Base-by-base conservation (phyloP, 2,113 vertebrate genomes). In the Dunckerocampus dactyliophorus region DNA sequence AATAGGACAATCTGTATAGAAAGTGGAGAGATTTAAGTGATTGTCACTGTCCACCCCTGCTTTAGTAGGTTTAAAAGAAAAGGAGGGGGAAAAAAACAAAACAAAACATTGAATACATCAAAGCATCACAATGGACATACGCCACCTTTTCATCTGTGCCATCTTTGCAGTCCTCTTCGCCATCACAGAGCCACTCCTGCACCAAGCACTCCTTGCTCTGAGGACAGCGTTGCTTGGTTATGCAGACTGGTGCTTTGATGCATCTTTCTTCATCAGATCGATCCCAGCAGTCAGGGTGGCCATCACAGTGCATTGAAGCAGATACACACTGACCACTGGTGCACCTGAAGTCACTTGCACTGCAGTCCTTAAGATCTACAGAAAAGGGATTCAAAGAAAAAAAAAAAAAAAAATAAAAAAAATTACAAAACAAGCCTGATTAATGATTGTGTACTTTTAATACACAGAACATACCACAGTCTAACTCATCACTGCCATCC, bases 141-240 rank as follows among this genome's bases (percentile, higher is more conserved):
- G 8, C 4, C 46, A 96, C 96, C 93, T 94, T 89, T 71, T 98
- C 96, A 0, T 98, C 95, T 0, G 89, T 87, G 63, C 92, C 92
- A 2, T 97, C 95, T 62, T 65, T 47, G 22, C 96, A 98, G 90
- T 98, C 95, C 0, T 69, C 19, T 3, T 89, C 68, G 0, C 91
- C 93, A 0, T 97, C 95, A 28, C 95, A 98, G 48, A 88, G 47
- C 95, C 94, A 96, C 17, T 90, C 91, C 24, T 86, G 74, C 0
- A 92, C 67, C 48, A 97, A 75, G 22, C 95, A 98, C 82, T 95
- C 89, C 11, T 91, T 76, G 1, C 91, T 93, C 37, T 21, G 68
- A 0, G 62, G 79, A 70, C 96, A 98, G 0, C 9, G 84, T 42
- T 75, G 74, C 65, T 94, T 90, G 0, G 89, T 91, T 0, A 31